Conservation (phyloP, 2,888 invertebrate species). For the Ernsta delagoae region DNA sequence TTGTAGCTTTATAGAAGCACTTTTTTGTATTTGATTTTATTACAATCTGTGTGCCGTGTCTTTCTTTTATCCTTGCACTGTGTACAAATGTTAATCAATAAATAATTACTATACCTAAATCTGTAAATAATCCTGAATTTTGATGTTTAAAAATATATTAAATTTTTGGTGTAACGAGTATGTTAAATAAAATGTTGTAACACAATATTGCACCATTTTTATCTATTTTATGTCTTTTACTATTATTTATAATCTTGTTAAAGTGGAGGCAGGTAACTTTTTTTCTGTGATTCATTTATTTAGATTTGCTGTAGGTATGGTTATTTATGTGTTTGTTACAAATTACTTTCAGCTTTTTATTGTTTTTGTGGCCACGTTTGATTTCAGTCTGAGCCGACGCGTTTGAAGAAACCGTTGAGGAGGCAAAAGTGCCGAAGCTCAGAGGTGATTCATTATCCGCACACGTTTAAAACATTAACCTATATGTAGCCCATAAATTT, state of each 20-base stretch:
- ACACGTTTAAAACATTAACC: constrained; percentile 15
- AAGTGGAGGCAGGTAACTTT: neutral
- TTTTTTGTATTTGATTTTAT: neutral
- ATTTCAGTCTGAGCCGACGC: constrained; percentile 74
- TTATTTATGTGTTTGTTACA: constrained; percentile 35
- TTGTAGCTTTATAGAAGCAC: constrained; percentile 3
- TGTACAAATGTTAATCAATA: neutral
- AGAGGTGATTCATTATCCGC: constrained; percentile 64
- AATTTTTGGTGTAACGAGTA: too few relatives aligned
- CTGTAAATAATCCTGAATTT: too few relatives aligned
- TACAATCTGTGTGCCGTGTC: neutral
- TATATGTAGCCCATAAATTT: too few relatives aligned
- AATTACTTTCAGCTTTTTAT: constrained; percentile 52
- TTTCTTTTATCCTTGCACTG: neutral
- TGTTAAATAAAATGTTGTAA: too few relatives aligned
- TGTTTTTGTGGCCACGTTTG: constrained; percentile 53
- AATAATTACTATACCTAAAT: too few relatives aligned
- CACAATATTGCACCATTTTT: too few relatives aligned
- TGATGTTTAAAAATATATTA: too few relatives aligned
- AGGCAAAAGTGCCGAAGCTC: constrained; percentile 81
- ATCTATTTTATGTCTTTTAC: too few relatives aligned
- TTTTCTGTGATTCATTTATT: too few relatives aligned
- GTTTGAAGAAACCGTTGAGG: constrained; percentile 73
- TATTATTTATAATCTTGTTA: neutral
- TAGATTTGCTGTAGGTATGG: neutral